Base-by-base conservation (phyloP, 2,888 invertebrate species). In the Leucophenga montana region DNA sequence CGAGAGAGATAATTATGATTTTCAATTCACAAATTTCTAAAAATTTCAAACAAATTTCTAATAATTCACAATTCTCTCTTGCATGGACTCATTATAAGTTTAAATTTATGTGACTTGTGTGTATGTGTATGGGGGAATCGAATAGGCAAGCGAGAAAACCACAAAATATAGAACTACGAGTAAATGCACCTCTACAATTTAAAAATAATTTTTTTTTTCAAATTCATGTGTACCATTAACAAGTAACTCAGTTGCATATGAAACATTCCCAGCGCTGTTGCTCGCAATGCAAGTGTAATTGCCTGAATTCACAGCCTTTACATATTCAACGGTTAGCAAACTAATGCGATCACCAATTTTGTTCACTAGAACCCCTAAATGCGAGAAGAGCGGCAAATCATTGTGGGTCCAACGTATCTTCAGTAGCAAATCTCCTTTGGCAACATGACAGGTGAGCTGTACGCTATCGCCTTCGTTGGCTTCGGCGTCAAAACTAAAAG, bases 381-480 rank as follows among this genome's bases (percentile, higher is more conserved):
- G 89, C 70, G 90, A 84, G 70, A 86, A 87, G 68, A 87, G 77
- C 0, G 86, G 84, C 72, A 90, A 69, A 66, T 77, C 83, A 67
- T 87, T 88, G 67, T 86, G 86, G 9, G 90, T 90, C 95, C 95
- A 95, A 62, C 90, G 89, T 50, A 95, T 92, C 70, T 91, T 90
- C 53, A 94, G 88, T 1, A 94, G 94, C 18, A 89, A 86, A 84
- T 93, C 93, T 39, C 93, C 92, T 79, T 91, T 91, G 76, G 90
- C 89, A 77, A 92, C 90, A 69, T 91, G 90, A 78, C 92, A 92
- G 71, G 90, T 90, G 48, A 92, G 88, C 69, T 91, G 90, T 64
- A 91, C 90, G 85, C 91, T 90, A 83, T 94, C 93, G 70, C 93
- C 94, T 71, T 93, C 92, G 86, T 92, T 93, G 75, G 93, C 91